Percentiles rank a stretch among this genome's conserved stretches.
Evolutionary conservation across 1,140 invertebrate genomes (phyloP).

Genomic region (Dendroctonus valens): DNA sequence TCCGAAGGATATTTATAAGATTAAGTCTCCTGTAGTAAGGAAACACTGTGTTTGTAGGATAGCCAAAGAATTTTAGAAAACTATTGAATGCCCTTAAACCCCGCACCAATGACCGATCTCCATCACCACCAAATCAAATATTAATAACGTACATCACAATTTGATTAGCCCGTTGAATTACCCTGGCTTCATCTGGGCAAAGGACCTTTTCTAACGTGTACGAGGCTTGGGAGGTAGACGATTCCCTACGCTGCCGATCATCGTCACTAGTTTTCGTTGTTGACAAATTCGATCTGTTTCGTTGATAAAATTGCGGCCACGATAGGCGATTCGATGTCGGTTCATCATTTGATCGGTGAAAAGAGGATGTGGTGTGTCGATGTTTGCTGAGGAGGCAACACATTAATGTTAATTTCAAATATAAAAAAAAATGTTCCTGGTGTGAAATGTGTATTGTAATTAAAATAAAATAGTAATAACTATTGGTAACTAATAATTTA

Average conservation of each 20-base stretch:
- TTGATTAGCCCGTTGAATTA: constrained; percentile 78
- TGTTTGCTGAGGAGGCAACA: constrained; percentile 44
- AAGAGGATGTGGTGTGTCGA: constrained; percentile 38
- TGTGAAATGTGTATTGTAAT: too few species aligned
- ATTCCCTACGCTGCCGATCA: constrained; percentile 41
- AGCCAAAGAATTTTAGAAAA: too few species aligned
- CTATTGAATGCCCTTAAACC: too few species aligned
- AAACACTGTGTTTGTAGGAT: too few species aligned
- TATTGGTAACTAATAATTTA: too few species aligned
- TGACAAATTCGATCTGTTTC: constrained; percentile 33
- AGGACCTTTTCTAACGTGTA: constrained; percentile 56
- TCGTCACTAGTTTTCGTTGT: constrained; percentile 26
- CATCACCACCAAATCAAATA: constrained; percentile 1
- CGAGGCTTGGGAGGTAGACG: constrained; percentile 33
- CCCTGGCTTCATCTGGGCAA: constrained; percentile 70
- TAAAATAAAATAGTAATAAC: too few species aligned
- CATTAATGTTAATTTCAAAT: too few species aligned
- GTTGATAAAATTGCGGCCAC: constrained; percentile 48
- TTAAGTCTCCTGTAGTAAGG: too few species aligned
- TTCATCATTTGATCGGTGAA: constrained; percentile 41
- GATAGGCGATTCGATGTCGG: constrained; percentile 42
- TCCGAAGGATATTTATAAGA: too few species aligned
- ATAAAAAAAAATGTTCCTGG: too few species aligned
- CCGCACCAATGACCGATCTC: background rate
- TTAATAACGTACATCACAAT: constrained; percentile 74